These are phyloP conservation scores for Chymomyza caudatula DNA, from an alignment of 2,888 invertebrate genomes.

Conservation along the genomic window DNA sequence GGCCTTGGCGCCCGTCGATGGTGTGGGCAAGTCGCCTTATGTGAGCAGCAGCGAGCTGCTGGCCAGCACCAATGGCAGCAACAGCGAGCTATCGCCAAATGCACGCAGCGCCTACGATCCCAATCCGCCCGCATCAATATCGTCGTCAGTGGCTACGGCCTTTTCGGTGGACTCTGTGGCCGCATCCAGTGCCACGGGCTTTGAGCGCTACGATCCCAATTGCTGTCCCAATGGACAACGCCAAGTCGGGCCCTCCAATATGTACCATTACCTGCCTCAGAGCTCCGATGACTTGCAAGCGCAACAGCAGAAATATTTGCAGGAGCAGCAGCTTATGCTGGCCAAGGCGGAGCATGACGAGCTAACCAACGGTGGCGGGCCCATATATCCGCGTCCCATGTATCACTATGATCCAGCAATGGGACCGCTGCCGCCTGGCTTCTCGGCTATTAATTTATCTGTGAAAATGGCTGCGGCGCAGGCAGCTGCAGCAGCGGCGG, in stretches of 20 bases:
- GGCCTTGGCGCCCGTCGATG: constrained; percentile 77
- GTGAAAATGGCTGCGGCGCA: constrained; percentile 84
- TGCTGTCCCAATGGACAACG: constrained; percentile 77
- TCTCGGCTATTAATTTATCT: constrained; percentile 89
- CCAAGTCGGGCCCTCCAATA: constrained; percentile 78
- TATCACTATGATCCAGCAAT: constrained; percentile 88
- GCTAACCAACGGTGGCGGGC: constrained; percentile 80
- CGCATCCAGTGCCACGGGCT: constrained; percentile 78
- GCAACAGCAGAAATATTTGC: constrained; percentile 81
- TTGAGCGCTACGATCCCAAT: constrained; percentile 83
- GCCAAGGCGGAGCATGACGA: constrained; percentile 86
- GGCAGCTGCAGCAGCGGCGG: constrained; percentile 77
- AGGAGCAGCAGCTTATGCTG: constrained; percentile 81
- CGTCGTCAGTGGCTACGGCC: constrained; percentile 57
- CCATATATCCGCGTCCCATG: constrained; percentile 89
- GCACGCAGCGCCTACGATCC: constrained; percentile 70
- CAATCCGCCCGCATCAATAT: constrained; percentile 55
- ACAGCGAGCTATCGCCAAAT: constrained; percentile 65
- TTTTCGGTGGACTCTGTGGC: constrained; percentile 50
- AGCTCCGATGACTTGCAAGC: constrained; percentile 81
- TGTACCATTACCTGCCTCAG: constrained; percentile 81
- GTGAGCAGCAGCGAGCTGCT: constrained; percentile 58
- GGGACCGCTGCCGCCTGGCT: constrained; percentile 85
- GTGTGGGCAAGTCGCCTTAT: constrained; percentile 75
- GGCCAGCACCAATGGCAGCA: constrained; percentile 45